Base-by-base conservation (phyloP, 2,797 vertebrate species). In the Dryobates pubescens region DNA sequence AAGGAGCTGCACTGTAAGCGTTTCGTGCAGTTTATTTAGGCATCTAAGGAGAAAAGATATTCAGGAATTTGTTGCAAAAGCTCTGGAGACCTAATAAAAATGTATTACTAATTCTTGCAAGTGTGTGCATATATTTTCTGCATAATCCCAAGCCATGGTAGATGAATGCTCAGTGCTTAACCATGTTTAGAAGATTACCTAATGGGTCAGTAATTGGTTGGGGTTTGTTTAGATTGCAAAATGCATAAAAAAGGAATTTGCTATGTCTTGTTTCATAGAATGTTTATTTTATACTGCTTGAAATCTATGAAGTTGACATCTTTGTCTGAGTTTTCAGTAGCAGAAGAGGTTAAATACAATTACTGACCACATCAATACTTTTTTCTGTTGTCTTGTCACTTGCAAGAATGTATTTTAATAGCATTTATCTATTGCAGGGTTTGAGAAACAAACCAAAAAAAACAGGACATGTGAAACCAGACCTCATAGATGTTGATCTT, bases 391-490 rank as follows among this genome's bases (percentile, higher is more conserved):
- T 82, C 67, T 36, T 69, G 17, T 61, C 22, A 19, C 68, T 32
- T 82, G 8, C 32, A 16, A 67, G 47, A 51, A 84, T 59, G 47
- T 88, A 20, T 84, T 92, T 78, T 89, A 49, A 87, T 81, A 38
- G 38, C 77, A 30, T 84, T 92, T 97, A 41, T 82, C 78, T 93
- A 43, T 97, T 97, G 16, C 96, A 99, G 99, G 99, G 99, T 95
- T 98, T 99, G 97, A 98, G 98, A 97, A 99, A 99, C 98, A 99
- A 99, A 98, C 99, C 99, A 95, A 99, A 99, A 98, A 99, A 99
- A 98, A 99, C 99, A 1, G 99, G 99, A 67, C 99, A 99, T 51
- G 99, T 99, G 94, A 99, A 99, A 97, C 98, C 99, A 94, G 99
- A 99, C 96, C 98, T 99, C 69, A 99, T 99, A 82, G 99, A 99